Evolutionary conservation across 1,140 invertebrate genomes (phyloP), one percentile per base, ranked within the genome.

Genomic region (Colletes gigas): DNA sequence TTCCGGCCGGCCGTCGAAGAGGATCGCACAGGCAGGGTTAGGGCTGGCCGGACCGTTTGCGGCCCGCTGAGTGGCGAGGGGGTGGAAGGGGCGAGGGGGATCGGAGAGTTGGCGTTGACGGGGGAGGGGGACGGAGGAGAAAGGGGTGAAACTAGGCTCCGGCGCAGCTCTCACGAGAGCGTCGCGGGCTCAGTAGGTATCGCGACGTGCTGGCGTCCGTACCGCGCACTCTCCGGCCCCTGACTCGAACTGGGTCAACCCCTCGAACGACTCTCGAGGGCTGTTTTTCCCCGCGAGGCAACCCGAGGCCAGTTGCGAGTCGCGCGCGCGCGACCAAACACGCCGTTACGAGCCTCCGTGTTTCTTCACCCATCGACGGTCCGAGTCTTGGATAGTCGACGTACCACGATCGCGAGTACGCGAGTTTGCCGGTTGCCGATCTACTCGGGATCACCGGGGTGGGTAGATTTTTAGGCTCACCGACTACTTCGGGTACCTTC

Each of bases 201-300:
- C 90, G 89, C 89, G 90, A 89, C 89, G 88, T 83, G 88, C 86
- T 85, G 85, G 83, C 88, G 90, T 85, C 82, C 83, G 88, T 88
- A 89, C 83, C 87, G 89, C 89, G 89, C 89, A 91, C 83, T 90
- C 89, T 87, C 89, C 84, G 81, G 81, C 82, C 81, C 78, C 66
- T 67, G 72, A 63, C 57, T 79, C 78, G 74, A 87, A 87, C 84
- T 87, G 75, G 85, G 85, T 86, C 85, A 87, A 87, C 60, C 84
- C 83, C 84, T 83, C 84, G 83, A 55, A 60, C 75, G 67, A 67
- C 71, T 67, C 69, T 63, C 59, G 73, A 63, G 57, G 41, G 44
- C 75, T 77, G 55, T 69, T 85, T 30, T 59, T 72, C 65, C 82
- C 75, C 71, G 55, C 57, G 72, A 72, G 72, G 60, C 66, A 81